Conservation (phyloP, 2,113 vertebrate genomes). For the Sebastes schlegelii region DNA sequence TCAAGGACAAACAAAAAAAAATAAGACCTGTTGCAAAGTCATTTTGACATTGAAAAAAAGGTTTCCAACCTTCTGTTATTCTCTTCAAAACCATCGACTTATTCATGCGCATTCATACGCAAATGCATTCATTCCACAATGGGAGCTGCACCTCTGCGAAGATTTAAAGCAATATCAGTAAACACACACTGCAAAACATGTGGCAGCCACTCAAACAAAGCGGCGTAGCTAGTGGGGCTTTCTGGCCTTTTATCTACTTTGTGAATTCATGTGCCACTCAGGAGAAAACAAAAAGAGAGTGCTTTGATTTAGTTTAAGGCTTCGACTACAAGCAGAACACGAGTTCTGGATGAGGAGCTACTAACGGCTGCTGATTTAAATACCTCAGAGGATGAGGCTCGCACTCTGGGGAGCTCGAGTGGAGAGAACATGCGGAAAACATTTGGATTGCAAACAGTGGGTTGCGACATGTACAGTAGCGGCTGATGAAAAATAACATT, state of each 20-base stretch:
- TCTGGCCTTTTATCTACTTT: slow-evolving; percentile 62
- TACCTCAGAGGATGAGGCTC: slow-evolving; percentile 52
- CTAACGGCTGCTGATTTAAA: slow-evolving; percentile 58
- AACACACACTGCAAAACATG: slow-evolving; percentile 66
- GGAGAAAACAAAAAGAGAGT: slow-evolving; percentile 43
- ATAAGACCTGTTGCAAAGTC: slow-evolving; percentile 1
- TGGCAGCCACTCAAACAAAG: slow-evolving; percentile 62
- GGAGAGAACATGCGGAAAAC: slow-evolving; percentile 47
- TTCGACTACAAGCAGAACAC: slow-evolving; percentile 42
- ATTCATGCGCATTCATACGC: slow-evolving; percentile 54
- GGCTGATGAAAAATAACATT: slow-evolving; percentile 18
- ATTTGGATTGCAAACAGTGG: slow-evolving; percentile 43
- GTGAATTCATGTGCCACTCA: slow-evolving; percentile 64
- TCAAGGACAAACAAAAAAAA: slow-evolving; percentile 31
- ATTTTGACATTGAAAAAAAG: slow-evolving; percentile 37
- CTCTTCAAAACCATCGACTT: slow-evolving; percentile 23
- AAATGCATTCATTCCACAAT: slow-evolving; percentile 45
- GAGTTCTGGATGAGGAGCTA: slow-evolving; percentile 45
- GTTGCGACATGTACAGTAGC: slow-evolving; percentile 14
- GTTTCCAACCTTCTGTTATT: slow-evolving; percentile 42
- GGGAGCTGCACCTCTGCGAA: slow-evolving; percentile 29
- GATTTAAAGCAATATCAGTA: slow-evolving; percentile 52
- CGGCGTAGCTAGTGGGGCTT: slow-evolving; percentile 40
- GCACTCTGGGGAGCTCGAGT: slow-evolving; percentile 33
- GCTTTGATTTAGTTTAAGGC: slow-evolving; percentile 53